phyloP scores from a whole-genome alignment of 2,888 invertebrate genomes.

The Sarcophaga rosellei region DNA sequence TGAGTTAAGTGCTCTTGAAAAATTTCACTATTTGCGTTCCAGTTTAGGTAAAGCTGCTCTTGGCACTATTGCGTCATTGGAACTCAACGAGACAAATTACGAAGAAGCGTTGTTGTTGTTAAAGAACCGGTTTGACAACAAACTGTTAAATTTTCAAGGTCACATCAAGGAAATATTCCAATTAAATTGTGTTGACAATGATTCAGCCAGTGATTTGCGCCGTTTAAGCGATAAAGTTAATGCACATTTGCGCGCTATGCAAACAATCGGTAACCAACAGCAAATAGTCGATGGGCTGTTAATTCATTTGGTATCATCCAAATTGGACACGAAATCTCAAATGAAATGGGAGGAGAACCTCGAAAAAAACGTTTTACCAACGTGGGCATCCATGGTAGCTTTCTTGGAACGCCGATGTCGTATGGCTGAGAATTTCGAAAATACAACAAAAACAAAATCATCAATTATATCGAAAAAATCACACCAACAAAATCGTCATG shows the following conservation, averaged over 20 bases:
- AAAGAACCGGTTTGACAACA: slow-evolving; percentile 65
- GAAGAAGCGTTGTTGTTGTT: slow-evolving; percentile 52
- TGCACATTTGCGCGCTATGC: too few species aligned
- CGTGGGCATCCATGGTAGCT: slow-evolving; percentile 25
- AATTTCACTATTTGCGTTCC: slow-evolving; percentile 45
- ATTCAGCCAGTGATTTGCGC: too few species aligned
- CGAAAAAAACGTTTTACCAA: background rate
- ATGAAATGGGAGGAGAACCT: slow-evolving; percentile 57
- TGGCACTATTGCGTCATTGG: slow-evolving; percentile 57
- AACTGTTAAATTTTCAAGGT: slow-evolving; percentile 65
- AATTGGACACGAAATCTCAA: slow-evolving; percentile 48
- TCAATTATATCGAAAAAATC: background rate
- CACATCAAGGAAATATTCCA: slow-evolving; percentile 68
- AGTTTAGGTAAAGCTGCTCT: slow-evolving; percentile 46
- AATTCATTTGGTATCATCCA: too few species aligned
- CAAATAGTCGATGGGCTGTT: too few species aligned
- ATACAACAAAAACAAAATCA: background rate
- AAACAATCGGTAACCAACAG: too few species aligned
- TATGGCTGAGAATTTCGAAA: slow-evolving; percentile 33
- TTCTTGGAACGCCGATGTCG: slow-evolving; percentile 46
- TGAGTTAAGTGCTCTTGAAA: background rate
- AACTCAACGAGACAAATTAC: slow-evolving; percentile 60
- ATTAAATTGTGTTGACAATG: too few species aligned
- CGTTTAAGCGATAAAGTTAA: too few species aligned
- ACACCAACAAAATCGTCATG: background rate